These are phyloP conservation scores for Plusia festucae DNA, from an alignment of 2,888 invertebrate genomes.

Conservation along the genomic window DNA sequence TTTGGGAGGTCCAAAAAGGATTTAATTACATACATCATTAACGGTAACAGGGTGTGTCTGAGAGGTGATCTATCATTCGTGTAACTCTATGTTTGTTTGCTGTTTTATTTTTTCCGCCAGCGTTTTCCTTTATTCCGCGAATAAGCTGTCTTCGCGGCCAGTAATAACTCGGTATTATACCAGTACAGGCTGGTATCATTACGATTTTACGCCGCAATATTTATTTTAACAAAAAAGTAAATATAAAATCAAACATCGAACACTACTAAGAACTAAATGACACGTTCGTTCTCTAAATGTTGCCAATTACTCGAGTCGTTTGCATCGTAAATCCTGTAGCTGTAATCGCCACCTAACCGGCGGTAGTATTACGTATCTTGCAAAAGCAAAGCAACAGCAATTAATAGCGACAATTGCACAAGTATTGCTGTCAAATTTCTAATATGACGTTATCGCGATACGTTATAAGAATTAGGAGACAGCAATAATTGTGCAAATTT, in stretches of 20 bases:
- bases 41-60: background rate
- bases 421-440: background rate
- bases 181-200: background rate
- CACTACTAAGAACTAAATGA: conserved; percentile 20
- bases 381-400: background rate
- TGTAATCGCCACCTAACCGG: conserved; percentile 73
- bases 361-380: background rate
- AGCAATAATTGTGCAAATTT: background rate
- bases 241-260: conserved; percentile 7
- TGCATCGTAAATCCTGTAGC: conserved; percentile 70
- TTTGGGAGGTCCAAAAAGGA: conserved; percentile 1
- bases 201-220: conserved; percentile 4
- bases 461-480: background rate
- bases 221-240: background rate
- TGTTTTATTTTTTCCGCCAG: background rate
- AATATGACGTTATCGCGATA: background rate
- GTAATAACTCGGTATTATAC: background rate
- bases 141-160: background rate
- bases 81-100: background rate
- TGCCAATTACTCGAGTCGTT: conserved; percentile 71
- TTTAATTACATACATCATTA: conserved; percentile 1
- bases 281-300: conserved; percentile 60
- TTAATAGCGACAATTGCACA: background rate
- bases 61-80: conserved; percentile 4
- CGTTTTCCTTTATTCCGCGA: background rate